Conservation (phyloP, 2,113 vertebrate genomes). For the Cricetomys ansorgei region DNA sequence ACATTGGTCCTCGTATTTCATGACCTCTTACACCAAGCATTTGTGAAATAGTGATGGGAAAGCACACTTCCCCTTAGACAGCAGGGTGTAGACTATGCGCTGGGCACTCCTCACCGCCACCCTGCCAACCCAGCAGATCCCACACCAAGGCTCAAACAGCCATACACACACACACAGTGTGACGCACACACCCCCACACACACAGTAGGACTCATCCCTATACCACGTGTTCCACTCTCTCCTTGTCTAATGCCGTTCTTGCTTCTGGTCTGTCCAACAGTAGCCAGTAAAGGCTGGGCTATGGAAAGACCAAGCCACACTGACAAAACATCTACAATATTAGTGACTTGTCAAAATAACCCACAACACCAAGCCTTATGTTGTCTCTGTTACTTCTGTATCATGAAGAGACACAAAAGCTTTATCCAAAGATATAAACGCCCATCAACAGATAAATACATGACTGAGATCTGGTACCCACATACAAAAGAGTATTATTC, state of each 20-base stretch:
- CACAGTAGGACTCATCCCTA: neutral
- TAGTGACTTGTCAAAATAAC: neutral
- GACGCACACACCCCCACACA: neutral
- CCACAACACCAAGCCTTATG: neutral
- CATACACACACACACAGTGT: neutral
- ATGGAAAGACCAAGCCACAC: neutral
- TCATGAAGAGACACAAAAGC: neutral
- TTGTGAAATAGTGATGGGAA: neutral
- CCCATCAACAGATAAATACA: neutral
- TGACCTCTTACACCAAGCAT: neutral
- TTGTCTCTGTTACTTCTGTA: neutral
- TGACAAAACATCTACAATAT: neutral
- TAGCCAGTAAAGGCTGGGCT: neutral
- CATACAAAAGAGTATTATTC: neutral
- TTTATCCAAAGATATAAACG: constrained; percentile 27
- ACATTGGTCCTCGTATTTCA: neutral
- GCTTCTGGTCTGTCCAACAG: neutral
- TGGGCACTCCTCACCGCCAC: neutral
- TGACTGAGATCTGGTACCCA: neutral
- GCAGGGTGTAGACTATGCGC: neutral
- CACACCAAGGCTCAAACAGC: neutral
- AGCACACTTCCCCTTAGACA: neutral
- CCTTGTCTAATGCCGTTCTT: neutral
- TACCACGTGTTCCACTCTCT: neutral
- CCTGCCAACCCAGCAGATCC: neutral